A percentile compares a stretch with the other conserved stretches of the same genome.
Evolutionary conservation across 1,140 invertebrate genomes (phyloP).

Genomic region (Lepidurus packardi): DNA sequence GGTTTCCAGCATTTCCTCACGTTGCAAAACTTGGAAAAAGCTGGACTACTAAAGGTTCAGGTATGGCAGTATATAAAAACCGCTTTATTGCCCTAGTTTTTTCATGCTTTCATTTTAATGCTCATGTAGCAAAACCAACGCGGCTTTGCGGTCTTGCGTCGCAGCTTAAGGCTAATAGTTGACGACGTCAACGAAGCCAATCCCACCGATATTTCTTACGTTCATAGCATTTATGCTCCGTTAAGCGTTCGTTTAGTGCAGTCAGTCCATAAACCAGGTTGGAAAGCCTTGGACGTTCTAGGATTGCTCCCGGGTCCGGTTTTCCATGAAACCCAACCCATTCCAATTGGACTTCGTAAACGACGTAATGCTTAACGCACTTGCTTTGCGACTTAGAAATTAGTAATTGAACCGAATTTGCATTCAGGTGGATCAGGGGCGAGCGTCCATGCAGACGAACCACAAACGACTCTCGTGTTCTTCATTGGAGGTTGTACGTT

Average conservation of each 20-base stretch:
- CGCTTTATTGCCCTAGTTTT: conserved; percentile 9
- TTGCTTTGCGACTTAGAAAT: conserved; percentile 28
- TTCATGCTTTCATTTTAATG: conserved; percentile 30
- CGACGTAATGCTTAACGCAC: conserved; percentile 34
- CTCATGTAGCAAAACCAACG: conserved; percentile 40
- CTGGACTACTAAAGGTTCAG: conserved; percentile 69
- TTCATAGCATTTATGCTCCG: conserved; percentile 90
- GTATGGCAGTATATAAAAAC: conserved; percentile 39
- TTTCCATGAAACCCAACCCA: conserved; percentile 51
- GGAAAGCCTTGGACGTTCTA: conserved; percentile 65
- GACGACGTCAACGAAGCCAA: conserved; percentile 78
- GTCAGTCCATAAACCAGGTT: conserved; percentile 73
- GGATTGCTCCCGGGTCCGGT: conserved; percentile 58
- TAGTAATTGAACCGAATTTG: not conserved
- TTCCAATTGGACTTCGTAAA: conserved; percentile 45
- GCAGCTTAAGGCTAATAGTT: conserved; percentile 72
- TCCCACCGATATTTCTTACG: conserved; percentile 85
- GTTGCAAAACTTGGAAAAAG: conserved; percentile 80
- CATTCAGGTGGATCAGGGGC: conserved; percentile 51
- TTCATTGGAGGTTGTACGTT: conserved; percentile 95
- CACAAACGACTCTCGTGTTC: conserved; percentile 81
- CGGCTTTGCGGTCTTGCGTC: conserved; percentile 47
- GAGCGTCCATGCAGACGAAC: conserved; percentile 61
- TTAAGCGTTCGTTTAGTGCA: conserved; percentile 83
- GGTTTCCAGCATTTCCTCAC: conserved; percentile 79